Evolutionary conservation across 2,888 invertebrate genomes (phyloP), one percentile per base, ranked within the genome.

Genomic region (Apodemia duryi): DNA sequence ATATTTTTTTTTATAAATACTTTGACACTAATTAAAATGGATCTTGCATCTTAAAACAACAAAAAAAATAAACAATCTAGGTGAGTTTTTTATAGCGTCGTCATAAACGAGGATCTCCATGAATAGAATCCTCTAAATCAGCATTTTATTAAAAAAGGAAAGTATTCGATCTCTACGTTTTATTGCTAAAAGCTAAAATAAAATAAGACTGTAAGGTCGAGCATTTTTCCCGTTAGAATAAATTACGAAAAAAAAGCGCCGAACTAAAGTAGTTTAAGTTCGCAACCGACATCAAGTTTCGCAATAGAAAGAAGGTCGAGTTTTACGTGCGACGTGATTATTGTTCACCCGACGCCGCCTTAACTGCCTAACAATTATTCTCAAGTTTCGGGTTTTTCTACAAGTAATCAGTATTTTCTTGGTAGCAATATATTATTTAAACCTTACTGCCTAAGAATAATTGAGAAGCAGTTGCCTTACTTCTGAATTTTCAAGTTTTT

Each of bases 221-320:
- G 57, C 54, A n/a, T 57, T 57, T 54, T 29, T 32, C 35, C 32
- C 32, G 35, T 57, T 32, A 13, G 57, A 57, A 57, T 57, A 57
- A 57, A 57, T 57, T 57, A 57, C 29, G 57, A 11, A 32, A 57
- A 46, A 57, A 57, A 57, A 57, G 57, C 32, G 29, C 13, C 57
- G 32, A 57, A 57, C 57, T 35, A 57, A 57, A 57, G 57, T 57
- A 57, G 57, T 57, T 57, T 57, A 57, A 57, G 57, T 57, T 57
- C 57, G 57, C 35, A 57, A 32, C 57, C 57, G 13, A 13, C 57
- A 57, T 57, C 13, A 57, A 57, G 57, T 57, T 57, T 11, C 57
- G 32, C 29, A 54, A 54, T 54, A 54, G 21, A 54, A 54, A 54
- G 21, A 54, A 54, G 29, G 54, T 54, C 54, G 29, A 11, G 29